Conservation (phyloP, 1,140 invertebrate species). For the Idris sp. region DNA sequence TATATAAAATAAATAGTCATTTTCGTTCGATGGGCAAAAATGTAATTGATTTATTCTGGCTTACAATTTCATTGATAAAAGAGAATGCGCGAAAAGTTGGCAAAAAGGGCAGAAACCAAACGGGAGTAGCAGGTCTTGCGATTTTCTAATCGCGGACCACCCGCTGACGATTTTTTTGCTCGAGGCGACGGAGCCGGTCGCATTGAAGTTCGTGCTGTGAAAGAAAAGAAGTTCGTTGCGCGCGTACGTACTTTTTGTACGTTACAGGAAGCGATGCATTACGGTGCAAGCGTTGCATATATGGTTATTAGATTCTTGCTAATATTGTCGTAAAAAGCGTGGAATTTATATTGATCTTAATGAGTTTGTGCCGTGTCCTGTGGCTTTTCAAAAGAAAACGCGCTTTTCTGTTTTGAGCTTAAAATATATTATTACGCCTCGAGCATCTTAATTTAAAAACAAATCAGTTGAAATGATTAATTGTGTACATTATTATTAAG, state of each 20-base stretch:
- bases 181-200: constrained; percentile 49
- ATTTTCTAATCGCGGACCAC: constrained; percentile 63
- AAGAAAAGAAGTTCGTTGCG: constrained; percentile 53
- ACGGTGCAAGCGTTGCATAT: constrained; percentile 42
- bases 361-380: constrained; percentile 30
- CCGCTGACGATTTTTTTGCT: constrained; percentile 55
- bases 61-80: constrained; percentile 46
- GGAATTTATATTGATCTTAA: constrained; percentile 57
- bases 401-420: constrained; percentile 10
- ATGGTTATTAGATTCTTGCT: constrained; percentile 57
- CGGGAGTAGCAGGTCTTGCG: constrained; percentile 46
- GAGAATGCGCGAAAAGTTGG: constrained; percentile 44
- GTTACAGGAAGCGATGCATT: constrained; percentile 57
- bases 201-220: constrained; percentile 60
- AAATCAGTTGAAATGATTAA: constrained; percentile 27
- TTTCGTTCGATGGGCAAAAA: constrained; percentile 28
- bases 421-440: constrained; percentile 7
- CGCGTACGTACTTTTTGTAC: constrained; percentile 48
- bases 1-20: constrained; percentile 19
- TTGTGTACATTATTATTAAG: constrained; percentile 19
- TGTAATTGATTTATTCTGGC: constrained; percentile 48
- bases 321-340: constrained; percentile 55
- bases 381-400: constrained; percentile 35
- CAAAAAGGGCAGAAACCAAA: constrained; percentile 45
- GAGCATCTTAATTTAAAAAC: no score